Base-by-base conservation (phyloP, 2,888 invertebrate species). In the Ophioninae sp. region DNA sequence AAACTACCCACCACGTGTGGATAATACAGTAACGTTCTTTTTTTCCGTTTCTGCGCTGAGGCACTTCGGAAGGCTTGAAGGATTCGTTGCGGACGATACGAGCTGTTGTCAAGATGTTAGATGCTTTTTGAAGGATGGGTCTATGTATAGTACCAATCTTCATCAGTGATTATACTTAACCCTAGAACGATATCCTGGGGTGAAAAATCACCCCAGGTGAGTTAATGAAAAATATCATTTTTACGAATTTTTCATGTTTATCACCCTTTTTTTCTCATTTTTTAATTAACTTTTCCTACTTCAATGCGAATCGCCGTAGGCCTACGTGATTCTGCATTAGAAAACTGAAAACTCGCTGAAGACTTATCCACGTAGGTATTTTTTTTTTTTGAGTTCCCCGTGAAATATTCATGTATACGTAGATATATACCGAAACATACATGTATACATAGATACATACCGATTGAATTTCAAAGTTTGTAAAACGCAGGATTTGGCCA, bases 401-500 rank as follows among this genome's bases (percentile, higher is more conserved):
- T 20, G 0, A 58, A 58, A n/a, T 64, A 51, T 59, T 58, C 41
- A 56, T 58, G 7, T 37, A 58, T 20, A 51, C 30, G 63, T 39
- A 68, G 22, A 44, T 17, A 13, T 67, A 30, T 65, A 72, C 44
- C 56, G 23, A 63, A 22, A n/a, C n/a, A n/a, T n/a, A n/a, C n/a
- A n/a, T n/a, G n/a, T n/a, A n/a, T n/a, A n/a, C n/a, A n/a, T n/a
- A n/a, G n/a, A n/a, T n/a, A n/a, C n/a, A n/a, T n/a, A n/a, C n/a
- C n/a, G 9, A 37, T 17, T 63, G 69, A 30, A 41, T 69, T 65
- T 59, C 59, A 75, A 20, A 74, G 37, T 68, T 41, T 64, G 37
- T 74, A 30, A 80, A 83, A 83, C 80, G 65, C 80, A 59, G 80
- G 83, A 73, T 77, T 71, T 69, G 41, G 80, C 83, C 64, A 81